Conservation (phyloP, 2,113 vertebrate species). For the Nibea albiflora region DNA sequence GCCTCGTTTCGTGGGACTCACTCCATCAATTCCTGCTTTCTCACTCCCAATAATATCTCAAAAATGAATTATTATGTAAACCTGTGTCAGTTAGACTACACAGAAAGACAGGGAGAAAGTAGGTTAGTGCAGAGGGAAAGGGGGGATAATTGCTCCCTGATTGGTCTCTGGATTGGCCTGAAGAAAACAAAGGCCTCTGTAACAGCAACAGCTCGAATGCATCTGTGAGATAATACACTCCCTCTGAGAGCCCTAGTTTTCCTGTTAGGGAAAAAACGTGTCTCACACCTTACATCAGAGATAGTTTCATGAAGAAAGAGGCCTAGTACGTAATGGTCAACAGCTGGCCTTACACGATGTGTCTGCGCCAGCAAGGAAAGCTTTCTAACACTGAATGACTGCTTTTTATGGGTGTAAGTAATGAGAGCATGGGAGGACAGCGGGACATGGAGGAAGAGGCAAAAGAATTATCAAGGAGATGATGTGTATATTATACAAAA, state of each 20-base stretch:
- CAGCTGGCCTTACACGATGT: slow-evolving; percentile 74
- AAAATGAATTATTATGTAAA: slow-evolving; percentile 57
- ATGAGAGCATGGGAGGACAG: slow-evolving; percentile 34
- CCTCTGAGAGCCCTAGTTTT: slow-evolving; percentile 75
- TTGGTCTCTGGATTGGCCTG: slow-evolving; percentile 25
- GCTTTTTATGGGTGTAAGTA: slow-evolving; percentile 43
- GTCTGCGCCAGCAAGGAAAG: slow-evolving; percentile 49
- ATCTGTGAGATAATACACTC: slow-evolving; percentile 79
- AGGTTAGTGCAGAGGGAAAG: slow-evolving; percentile 10
- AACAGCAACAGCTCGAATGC: slow-evolving; percentile 58
- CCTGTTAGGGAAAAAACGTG: slow-evolving; percentile 81
- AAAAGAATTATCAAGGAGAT: not conserved
- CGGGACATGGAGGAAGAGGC: not conserved
- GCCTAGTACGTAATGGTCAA: slow-evolving; percentile 83
- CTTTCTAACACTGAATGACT: slow-evolving; percentile 30
- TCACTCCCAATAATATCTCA: slow-evolving; percentile 32
- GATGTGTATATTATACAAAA: no score
- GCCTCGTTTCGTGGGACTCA: slow-evolving; percentile 48
- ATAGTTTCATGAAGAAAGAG: slow-evolving; percentile 80
- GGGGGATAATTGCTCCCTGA: slow-evolving; percentile 30
- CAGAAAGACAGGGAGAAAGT: slow-evolving; percentile 26
- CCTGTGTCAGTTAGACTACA: slow-evolving; percentile 39
- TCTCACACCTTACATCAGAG: slow-evolving; percentile 83
- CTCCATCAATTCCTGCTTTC: slow-evolving; percentile 64
- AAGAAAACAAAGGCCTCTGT: slow-evolving; percentile 60